Base-by-base conservation (phyloP, 2,113 vertebrate species). In the Corythornis madagascariensis region DNA sequence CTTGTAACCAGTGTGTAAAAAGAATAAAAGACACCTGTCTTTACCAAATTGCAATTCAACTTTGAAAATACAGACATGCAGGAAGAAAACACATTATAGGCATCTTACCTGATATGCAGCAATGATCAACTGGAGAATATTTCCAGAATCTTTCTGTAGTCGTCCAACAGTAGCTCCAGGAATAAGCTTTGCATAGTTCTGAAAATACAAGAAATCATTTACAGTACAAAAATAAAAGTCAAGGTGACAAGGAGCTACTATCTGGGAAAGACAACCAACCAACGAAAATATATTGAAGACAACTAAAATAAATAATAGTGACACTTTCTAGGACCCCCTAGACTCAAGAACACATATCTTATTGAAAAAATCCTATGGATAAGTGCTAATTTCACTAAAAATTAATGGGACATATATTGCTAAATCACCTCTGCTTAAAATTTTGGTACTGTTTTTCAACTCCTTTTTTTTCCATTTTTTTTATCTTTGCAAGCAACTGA, bases 111-210 rank as follows among this genome's bases (percentile, higher is more conserved):
- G 98, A 92, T 99, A 99, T 9, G 99, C 99, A 14, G 98, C 98
- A 93, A 99, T 96, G 92, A 99, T 99, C 92, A 99, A 33, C 83
- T 99, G 98, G 73, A 99, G 98, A 92, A 99, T 97, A 96, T 99
- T 99, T 83, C 98, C 96, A 12, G 99, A 99, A 96, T 99, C 98
- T 10, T 92, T 63, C 45, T 98, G 98, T 86, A 99, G 93, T 35
- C 96, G 96, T 64, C 99, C 99, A 55, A 99, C 99, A 0, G 98
- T 99, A 80, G 99, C 99, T 48, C 99, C 99, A 95, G 99, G 99
- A 97, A 99, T 99, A 86, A 99, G 97, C 77, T 98, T 97, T 73
- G 99, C 99, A 92, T 99, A 99, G 89, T 98, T 99, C 99, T 99
- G 87, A 50, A 95, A 97, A 93, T 66, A 84, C 6, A 67, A 18